Evolutionary conservation across 2,113 vertebrate species (phyloP).

Genomic region (Cygnus buccinator): DNA sequence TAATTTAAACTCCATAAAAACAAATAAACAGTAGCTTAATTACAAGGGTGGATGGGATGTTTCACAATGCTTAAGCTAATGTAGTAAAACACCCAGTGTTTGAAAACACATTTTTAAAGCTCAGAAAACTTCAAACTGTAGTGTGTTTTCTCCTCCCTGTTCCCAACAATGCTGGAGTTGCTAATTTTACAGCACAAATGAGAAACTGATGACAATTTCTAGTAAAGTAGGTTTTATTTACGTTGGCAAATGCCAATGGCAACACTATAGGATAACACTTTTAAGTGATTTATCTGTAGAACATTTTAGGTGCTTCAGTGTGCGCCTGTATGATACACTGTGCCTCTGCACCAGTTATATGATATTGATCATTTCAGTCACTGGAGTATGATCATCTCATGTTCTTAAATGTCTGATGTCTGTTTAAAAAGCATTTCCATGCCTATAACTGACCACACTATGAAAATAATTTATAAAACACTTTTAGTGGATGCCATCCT

Average conservation of each 20-base stretch:
- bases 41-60: slow-evolving; percentile 60
- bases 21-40: slow-evolving; percentile 72
- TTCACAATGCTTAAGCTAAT: slow-evolving; percentile 64
- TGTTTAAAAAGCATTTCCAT: not conserved
- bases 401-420: not conserved
- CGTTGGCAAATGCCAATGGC: not conserved
- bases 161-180: slow-evolving; percentile 51
- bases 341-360: not conserved
- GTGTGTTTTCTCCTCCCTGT: slow-evolving; percentile 50
- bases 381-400: not conserved
- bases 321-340: not conserved
- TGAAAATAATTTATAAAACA: not conserved
- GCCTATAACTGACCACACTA: not conserved
- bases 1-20: slow-evolving; percentile 71
- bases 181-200: slow-evolving; percentile 66
- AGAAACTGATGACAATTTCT: slow-evolving; percentile 49
- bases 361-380: not conserved
- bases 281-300: not conserved
- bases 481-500: not conserved
- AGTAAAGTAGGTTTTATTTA: slow-evolving; percentile 26
- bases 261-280: not conserved
- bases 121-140: slow-evolving; percentile 56
- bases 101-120: slow-evolving; percentile 65
- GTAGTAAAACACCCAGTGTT: slow-evolving; percentile 62
- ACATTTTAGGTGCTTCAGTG: not conserved